These are phyloP conservation scores for Tenthredo mesomela DNA, from an alignment of 2,888 invertebrate genomes.

Conservation along the genomic window DNA sequence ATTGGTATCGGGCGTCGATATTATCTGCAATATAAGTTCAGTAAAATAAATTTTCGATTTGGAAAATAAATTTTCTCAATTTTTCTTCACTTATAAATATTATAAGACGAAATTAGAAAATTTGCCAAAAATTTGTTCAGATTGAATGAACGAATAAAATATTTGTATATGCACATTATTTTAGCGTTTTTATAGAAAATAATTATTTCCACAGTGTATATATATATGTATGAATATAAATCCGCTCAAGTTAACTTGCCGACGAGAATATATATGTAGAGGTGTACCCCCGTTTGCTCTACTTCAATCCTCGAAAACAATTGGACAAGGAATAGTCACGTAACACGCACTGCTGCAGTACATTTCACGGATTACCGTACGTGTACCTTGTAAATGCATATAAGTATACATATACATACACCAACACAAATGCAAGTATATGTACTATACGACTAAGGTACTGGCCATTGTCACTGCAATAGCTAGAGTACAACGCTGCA, in stretches of 20 bases:
- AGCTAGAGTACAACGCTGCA: slow-evolving; percentile 7
- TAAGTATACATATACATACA: background rate
- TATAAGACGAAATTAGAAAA: too few species aligned
- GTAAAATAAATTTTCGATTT: background rate
- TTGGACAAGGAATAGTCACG: slow-evolving; percentile 34
- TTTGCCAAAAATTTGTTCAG: too few species aligned
- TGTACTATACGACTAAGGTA: background rate
- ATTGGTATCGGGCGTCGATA: too few species aligned
- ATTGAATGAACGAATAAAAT: background rate
- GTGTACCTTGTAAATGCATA: background rate
- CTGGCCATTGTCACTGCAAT: slow-evolving; percentile 36
- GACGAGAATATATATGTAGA: background rate
- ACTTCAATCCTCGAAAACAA: slow-evolving; percentile 12
- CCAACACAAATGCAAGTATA: background rate
- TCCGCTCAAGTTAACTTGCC: background rate
- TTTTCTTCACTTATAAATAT: background rate
- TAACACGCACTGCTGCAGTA: slow-evolving; percentile 26
- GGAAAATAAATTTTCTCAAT: too few species aligned
- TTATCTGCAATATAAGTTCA: too few species aligned
- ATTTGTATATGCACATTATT: background rate
- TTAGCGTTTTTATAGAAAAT: background rate
- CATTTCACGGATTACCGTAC: slow-evolving; percentile 35
- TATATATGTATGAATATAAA: background rate
- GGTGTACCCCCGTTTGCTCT: background rate
- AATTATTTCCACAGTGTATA: background rate